phyloP scores from a whole-genome alignment of 2,797 vertebrate genomes.

The Hozukius guyotensis region DNA sequence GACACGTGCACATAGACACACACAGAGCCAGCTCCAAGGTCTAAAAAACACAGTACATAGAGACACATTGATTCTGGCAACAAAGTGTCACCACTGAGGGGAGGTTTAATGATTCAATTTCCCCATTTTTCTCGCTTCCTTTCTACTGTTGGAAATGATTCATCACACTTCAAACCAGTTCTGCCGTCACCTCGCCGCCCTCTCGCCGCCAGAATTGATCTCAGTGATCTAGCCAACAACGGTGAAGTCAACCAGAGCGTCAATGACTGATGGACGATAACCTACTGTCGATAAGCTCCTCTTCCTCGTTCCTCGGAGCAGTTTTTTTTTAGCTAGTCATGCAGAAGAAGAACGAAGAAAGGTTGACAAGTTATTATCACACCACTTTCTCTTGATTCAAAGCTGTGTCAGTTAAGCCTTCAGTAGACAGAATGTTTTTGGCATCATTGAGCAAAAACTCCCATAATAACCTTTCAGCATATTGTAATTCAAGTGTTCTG shows the following conservation, averaged over 20 bases:
- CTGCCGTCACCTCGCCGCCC: neutral
- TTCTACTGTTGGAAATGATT: slow-evolving; percentile 32
- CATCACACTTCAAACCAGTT: slow-evolving; percentile 11
- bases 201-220: neutral
- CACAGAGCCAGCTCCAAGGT: slow-evolving; percentile 13
- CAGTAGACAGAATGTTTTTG: too few relatives aligned
- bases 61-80: slow-evolving; percentile 28
- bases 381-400: slow-evolving; percentile 1
- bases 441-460: too few relatives aligned
- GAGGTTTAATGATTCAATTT: slow-evolving; percentile 55
- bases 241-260: neutral
- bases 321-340: neutral
- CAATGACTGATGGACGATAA: neutral
- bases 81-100: slow-evolving; percentile 28
- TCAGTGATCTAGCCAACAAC: neutral
- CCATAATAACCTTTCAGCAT: too few relatives aligned
- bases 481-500: too few relatives aligned
- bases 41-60: slow-evolving; percentile 16
- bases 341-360: neutral
- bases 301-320: neutral
- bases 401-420: neutral
- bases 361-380: neutral
- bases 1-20: slow-evolving; percentile 9
- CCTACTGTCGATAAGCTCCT: neutral
- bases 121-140: slow-evolving; percentile 15